Evolutionary conservation across 1,140 invertebrate species (phyloP), one percentile per base, ranked within the genome.

Genomic region (Gryon sp.): DNA sequence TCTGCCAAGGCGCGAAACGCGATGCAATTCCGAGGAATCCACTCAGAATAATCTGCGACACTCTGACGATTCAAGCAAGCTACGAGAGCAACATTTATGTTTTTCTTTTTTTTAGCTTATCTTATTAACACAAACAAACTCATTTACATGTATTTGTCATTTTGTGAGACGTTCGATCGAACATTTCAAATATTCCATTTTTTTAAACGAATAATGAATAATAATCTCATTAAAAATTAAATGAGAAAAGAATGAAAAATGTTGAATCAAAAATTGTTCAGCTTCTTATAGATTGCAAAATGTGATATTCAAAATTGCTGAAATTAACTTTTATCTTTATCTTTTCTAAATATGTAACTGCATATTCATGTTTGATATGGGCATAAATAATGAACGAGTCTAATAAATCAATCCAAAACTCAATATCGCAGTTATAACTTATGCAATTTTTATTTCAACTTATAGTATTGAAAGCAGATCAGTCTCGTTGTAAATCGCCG

Each of bases 1-100:
- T 52, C 63, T 55, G 20, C 26, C 11, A 36, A 73, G 48, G 45
- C 53, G 70, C 60, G 63, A 11, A 76, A 63, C 41, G 53, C 79
- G 68, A 73, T 76, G 79, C 79, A 81, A 83, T 84, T 83, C 76
- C 81, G 52, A 50, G 80, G 81, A 84, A 84, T 81, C 82, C 78
- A 85, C 83, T 83, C 81, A 81, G 69, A 65, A 80, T 82, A 84
- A 84, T 84, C 82, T 82, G 69, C 77, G 75, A 63, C 72, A 41
- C 55, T 52, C 24, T 34, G 59, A 74, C 60, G 8, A 63, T 57
- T 62, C 52, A 22, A 59, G 32, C 26, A 53, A 59, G 22, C 26
- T 45, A 66, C 53, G 45, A 50, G 60, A 66, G 72, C 76, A 70
- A 53, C 40, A 24, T 72, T 46, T 48, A 46, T 19, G 2, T 7